phyloP scores from a whole-genome alignment of 2,113 vertebrate genomes.

The Brachypodius melanocephalos region DNA sequence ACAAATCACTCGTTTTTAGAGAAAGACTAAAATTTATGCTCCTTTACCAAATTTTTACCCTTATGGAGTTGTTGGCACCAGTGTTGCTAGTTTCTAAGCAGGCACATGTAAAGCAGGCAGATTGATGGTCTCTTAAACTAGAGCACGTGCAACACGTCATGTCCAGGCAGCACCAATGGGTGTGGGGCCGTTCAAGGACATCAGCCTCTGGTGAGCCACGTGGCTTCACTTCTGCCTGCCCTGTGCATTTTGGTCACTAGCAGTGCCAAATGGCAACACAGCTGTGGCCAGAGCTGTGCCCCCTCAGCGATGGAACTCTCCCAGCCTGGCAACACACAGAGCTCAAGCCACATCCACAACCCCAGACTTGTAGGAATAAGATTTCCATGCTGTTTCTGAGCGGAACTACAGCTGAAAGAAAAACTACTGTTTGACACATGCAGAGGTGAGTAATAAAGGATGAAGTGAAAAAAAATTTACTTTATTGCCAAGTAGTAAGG shows the following conservation, averaged over 20 bases:
- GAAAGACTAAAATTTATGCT: neutral
- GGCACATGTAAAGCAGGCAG: neutral
- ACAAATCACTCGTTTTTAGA: neutral
- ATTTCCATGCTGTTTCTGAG: neutral
- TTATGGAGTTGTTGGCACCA: neutral
- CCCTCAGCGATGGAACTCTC: neutral
- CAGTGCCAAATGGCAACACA: neutral
- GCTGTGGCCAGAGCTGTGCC: neutral
- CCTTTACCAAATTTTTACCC: neutral
- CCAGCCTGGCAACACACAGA: neutral
- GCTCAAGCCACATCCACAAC: fast-evolving
- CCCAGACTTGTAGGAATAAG: fast-evolving
- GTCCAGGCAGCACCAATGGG: neutral
- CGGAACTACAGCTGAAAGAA: neutral
- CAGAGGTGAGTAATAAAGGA: neutral
- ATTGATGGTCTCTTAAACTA: neutral
- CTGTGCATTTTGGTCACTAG: neutral
- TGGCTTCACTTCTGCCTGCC: neutral
- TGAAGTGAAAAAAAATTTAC: neutral
- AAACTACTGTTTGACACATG: neutral
- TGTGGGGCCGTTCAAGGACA: neutral
- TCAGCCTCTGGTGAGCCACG: neutral
- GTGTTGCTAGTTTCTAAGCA: neutral
- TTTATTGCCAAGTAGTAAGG: neutral
- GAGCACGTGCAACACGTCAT: neutral